Conservation (phyloP, 2,888 invertebrate species). For the Teleiodes luculella region DNA sequence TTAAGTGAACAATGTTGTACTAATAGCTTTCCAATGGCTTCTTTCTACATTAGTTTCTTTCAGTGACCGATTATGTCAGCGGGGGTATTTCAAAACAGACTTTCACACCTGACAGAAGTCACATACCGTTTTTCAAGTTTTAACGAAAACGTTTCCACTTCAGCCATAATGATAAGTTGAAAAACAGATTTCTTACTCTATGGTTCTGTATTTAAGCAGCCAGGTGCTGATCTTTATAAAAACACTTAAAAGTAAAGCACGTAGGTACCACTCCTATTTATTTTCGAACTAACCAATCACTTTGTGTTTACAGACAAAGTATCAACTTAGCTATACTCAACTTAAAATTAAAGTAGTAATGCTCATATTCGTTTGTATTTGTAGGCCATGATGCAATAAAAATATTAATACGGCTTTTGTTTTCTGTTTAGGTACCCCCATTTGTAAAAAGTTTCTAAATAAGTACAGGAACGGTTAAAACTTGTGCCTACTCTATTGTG, state of each 20-base stretch:
- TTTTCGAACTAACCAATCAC: constrained; percentile 20
- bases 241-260: constrained; percentile 34
- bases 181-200: too few relatives aligned
- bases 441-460: not conserved
- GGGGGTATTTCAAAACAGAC: constrained; percentile 21
- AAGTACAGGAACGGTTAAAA: not conserved
- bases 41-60: constrained; percentile 28
- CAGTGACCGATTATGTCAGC: constrained; percentile 34
- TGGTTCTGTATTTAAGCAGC: constrained; percentile 1
- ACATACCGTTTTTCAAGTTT: not conserved
- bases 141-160: not conserved
- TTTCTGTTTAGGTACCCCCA: not conserved
- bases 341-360: constrained; percentile 16
- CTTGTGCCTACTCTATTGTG: not conserved
- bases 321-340: not conserved
- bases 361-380: not conserved
- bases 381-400: not conserved
- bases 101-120: constrained; percentile 6
- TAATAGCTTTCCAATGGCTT: constrained; percentile 45
- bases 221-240: constrained; percentile 20
- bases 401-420: not conserved
- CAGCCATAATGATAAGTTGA: too few relatives aligned
- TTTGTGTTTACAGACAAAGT: not conserved
- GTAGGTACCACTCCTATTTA: constrained; percentile 28
- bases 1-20: constrained; percentile 30